A percentile compares a stretch with the other conserved stretches of the same genome.
phyloP scores from a whole-genome alignment of 1,140 invertebrate species.

The Lordiphosa stackelbergi region DNA sequence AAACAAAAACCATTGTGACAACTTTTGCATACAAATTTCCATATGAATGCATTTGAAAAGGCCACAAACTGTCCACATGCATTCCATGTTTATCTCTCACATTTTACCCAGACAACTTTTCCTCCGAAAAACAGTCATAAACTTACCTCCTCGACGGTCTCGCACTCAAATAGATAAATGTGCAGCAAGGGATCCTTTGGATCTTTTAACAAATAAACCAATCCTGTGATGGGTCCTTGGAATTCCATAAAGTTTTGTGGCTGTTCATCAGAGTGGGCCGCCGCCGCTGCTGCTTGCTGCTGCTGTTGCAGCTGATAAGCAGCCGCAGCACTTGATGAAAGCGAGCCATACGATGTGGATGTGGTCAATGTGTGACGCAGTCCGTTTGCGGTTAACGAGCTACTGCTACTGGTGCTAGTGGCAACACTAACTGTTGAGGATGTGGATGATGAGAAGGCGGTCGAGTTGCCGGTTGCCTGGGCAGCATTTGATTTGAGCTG shows the following conservation, averaged over 20 bases:
- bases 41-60: slow-evolving; percentile 43
- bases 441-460: slow-evolving; percentile 13
- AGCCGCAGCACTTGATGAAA: slow-evolving; percentile 63
- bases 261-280: slow-evolving; percentile 26
- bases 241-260: slow-evolving; percentile 76
- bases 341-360: slow-evolving; percentile 71
- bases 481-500: slow-evolving; percentile 54
- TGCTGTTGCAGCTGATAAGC: slow-evolving; percentile 60
- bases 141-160: slow-evolving; percentile 82
- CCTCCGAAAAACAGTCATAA: slow-evolving; percentile 19
- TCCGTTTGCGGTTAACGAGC: slow-evolving; percentile 50
- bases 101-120: slow-evolving; percentile 41
- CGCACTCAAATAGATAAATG: slow-evolving; percentile 82
- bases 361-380: slow-evolving; percentile 61
- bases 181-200: slow-evolving; percentile 81
- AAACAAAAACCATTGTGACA: slow-evolving; percentile 29
- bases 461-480: slow-evolving; percentile 6
- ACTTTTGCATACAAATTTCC: slow-evolving; percentile 47
- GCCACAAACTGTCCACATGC: slow-evolving; percentile 35
- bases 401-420: slow-evolving; percentile 3
- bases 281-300: slow-evolving; percentile 38
- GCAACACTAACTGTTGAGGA: slow-evolving; percentile 19
- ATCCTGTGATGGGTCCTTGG: slow-evolving; percentile 68
- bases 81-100: slow-evolving; percentile 23
- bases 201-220: slow-evolving; percentile 82